Percentiles rank a stretch among this genome's conserved stretches.
Conservation (phyloP, 2,888 invertebrate genomes). For the Neocrepidodera transversa region DNA sequence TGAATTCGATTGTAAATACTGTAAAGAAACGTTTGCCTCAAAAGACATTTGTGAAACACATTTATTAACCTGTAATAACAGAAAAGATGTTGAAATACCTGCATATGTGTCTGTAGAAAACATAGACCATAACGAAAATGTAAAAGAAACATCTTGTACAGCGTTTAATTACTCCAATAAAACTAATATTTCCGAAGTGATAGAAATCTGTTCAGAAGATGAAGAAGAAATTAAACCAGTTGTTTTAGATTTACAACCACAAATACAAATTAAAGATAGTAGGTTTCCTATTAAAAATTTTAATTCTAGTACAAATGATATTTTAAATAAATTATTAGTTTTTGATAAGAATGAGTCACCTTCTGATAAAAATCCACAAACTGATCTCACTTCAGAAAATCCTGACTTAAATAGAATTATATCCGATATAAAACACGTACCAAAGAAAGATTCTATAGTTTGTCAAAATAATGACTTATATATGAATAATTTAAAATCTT, state of each 20-base stretch:
- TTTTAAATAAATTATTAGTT: constrained; percentile 1
- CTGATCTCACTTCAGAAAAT: constrained; percentile 32
- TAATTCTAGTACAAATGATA: not conserved
- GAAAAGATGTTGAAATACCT: not conserved
- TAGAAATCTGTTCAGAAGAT: not conserved
- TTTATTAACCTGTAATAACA: not conserved
- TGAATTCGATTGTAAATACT: not conserved
- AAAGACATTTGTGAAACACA: not conserved
- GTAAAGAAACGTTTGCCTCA: not conserved
- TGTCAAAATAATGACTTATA: not conserved
- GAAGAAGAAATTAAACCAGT: not conserved
- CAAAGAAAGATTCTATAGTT: not conserved
- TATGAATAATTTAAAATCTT: constrained; percentile 32
- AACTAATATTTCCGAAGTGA: not conserved
- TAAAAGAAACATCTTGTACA: not conserved
- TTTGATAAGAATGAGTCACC: not conserved
- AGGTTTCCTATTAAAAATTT: not conserved
- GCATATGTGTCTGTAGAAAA: constrained; percentile 1
- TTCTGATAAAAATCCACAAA: constrained; percentile 24
- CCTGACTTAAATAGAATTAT: constrained; percentile 15
- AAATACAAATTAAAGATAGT: constrained; percentile 1
- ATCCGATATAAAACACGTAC: not conserved
- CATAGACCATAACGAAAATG: not conserved
- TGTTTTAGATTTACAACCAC: not conserved
- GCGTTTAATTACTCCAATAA: not conserved